Conservation (phyloP, 2,113 vertebrate species). For the Halichoerus grypus region DNA sequence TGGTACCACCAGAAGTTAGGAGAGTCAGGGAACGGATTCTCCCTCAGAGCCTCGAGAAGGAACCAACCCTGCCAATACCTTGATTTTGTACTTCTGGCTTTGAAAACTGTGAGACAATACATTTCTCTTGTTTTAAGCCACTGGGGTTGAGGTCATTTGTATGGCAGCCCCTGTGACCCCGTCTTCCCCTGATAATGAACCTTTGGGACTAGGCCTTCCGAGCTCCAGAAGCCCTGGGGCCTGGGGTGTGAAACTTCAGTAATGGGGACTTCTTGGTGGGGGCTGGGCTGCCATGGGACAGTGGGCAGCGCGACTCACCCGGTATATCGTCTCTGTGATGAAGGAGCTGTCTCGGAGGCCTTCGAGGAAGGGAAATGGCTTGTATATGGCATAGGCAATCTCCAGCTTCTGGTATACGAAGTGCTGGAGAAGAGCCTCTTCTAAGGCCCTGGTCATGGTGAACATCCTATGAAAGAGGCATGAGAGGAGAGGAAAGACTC, state of each 20-base stretch:
- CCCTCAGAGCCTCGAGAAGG: background rate
- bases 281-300: background rate
- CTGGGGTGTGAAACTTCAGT: background rate
- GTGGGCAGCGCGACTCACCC: background rate
- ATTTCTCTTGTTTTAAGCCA: background rate
- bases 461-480: conserved; percentile 10
- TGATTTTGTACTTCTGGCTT: background rate
- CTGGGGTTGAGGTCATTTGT: background rate
- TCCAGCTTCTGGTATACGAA: conserved; percentile 63
- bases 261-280: rapidly evolving
- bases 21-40: background rate
- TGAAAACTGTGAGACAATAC: background rate
- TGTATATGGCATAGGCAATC: conserved; percentile 70
- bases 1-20: background rate
- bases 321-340: conserved; percentile 58
- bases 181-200: background rate
- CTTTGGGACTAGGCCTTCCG: background rate
- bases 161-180: background rate
- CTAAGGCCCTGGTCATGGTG: background rate
- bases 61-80: background rate
- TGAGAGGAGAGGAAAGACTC: background rate
- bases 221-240: background rate
- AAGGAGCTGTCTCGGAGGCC: conserved; percentile 65
- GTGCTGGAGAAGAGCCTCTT: conserved; percentile 65
- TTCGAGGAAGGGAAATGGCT: conserved; percentile 77